Conservation (phyloP, 2,797 vertebrate species). For the Hemitrygon akajei region DNA sequence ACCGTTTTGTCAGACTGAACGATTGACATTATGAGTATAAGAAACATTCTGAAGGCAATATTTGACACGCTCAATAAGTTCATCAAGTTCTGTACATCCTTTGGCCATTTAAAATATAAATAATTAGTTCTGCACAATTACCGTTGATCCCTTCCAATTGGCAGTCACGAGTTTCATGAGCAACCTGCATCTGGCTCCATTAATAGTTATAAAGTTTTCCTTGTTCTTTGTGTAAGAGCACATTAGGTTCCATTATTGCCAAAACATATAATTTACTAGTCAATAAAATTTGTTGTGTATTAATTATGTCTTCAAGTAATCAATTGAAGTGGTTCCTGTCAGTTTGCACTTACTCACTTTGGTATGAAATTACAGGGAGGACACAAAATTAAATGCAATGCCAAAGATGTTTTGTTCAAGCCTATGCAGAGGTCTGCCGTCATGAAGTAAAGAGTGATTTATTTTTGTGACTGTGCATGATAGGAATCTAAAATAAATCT, state of each 20-base stretch:
- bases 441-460: conserved; percentile 23
- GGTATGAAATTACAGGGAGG: conserved; percentile 5
- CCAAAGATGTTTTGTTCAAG: background rate
- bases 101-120: background rate
- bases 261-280: conserved; percentile 22
- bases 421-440: background rate
- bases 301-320: conserved; percentile 30
- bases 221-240: background rate
- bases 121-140: background rate
- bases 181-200: no score
- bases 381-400: conserved; percentile 14
- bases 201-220: background rate
- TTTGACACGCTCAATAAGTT: background rate
- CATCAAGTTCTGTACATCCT: background rate
- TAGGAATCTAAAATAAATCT: conserved; percentile 19
- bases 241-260: conserved; percentile 1
- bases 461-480: conserved; percentile 24
- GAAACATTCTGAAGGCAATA: no score
- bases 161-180: background rate
- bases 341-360: background rate
- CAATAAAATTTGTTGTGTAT: conserved; percentile 27
- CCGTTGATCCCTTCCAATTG: background rate
- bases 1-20: background rate
- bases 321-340: conserved; percentile 19
- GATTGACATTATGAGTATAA: background rate